Evolutionary conservation across 2,888 invertebrate genomes (phyloP).

Genomic region (Thysanoteuthis rhombus): DNA sequence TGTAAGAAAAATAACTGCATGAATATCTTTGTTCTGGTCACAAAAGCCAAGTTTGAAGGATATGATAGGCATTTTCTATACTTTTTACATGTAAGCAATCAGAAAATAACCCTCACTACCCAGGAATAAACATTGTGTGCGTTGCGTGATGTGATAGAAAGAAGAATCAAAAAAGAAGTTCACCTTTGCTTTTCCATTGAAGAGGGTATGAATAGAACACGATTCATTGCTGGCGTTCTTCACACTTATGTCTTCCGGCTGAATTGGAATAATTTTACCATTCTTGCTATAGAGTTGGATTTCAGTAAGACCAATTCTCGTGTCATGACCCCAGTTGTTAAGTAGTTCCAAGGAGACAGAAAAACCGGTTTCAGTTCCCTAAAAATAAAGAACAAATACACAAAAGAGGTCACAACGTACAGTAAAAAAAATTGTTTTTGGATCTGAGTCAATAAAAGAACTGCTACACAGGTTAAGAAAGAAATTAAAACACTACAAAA

Average conservation of each 20-base stretch:
- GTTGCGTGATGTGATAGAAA: no score
- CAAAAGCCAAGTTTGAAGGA: no score
- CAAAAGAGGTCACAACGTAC: background rate
- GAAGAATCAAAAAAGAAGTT: background rate
- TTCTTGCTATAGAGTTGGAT: conserved; percentile 61
- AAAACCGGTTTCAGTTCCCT: background rate
- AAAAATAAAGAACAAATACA: background rate
- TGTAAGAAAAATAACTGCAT: no score
- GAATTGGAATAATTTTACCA: conserved; percentile 52
- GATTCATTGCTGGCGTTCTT: conserved; percentile 52
- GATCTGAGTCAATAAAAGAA: no score
- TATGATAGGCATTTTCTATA: no score
- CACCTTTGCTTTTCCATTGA: conserved; percentile 65
- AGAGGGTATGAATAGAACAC: conserved; percentile 52
- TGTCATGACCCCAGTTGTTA: conserved; percentile 65
- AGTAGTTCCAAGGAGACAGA: conserved; percentile 54
- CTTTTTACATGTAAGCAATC: no score
- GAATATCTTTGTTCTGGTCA: no score
- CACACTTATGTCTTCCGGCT: conserved; percentile 49
- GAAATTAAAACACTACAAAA: no score
- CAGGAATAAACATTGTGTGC: no score
- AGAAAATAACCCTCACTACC: no score
- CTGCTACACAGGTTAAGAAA: no score
- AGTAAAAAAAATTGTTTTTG: no score
- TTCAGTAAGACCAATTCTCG: conserved; percentile 64